Conservation (phyloP, 2,888 invertebrate species). For the Hoplodrina ambigua region DNA sequence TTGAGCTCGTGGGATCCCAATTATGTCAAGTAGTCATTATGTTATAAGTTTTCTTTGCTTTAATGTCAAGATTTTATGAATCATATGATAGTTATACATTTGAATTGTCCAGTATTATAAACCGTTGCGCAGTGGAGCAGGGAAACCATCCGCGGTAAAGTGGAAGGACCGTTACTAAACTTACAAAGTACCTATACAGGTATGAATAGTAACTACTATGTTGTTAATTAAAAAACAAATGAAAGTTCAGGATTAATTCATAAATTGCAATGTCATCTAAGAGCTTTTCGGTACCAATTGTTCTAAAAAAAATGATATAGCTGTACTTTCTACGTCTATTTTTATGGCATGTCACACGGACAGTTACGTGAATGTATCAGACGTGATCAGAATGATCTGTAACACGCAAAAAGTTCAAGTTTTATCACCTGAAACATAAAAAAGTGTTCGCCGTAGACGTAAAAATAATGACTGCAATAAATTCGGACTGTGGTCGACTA, state of each 20-base stretch:
- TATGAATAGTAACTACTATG: too few relatives aligned
- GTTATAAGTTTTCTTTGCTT: slow-evolving; percentile 1
- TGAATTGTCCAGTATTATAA: not conserved
- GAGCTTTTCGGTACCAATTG: too few relatives aligned
- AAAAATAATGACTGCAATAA: slow-evolving; percentile 16
- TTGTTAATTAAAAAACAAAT: not conserved
- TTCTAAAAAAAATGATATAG: not conserved
- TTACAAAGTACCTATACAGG: too few relatives aligned
- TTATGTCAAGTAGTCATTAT: slow-evolving; percentile 5
- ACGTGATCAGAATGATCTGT: not conserved
- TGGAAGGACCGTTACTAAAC: slow-evolving; percentile 2
- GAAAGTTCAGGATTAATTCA: not conserved
- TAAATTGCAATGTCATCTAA: not conserved
- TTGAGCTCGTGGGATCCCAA: slow-evolving; percentile 31
- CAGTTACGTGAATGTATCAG: not conserved
- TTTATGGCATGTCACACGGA: not conserved
- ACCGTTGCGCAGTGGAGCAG: slow-evolving; percentile 6
- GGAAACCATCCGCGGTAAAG: not conserved
- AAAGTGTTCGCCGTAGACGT: not conserved
- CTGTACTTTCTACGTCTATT: not conserved
- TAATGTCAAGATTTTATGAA: not conserved
- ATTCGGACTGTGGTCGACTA: slow-evolving; percentile 2
- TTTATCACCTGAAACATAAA: slow-evolving; percentile 17
- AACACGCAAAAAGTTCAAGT: slow-evolving; percentile 13
- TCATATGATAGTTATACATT: not conserved